Evolutionary conservation across 2,113 vertebrate genomes (phyloP).

Genomic region (Dasyornis broadbenti): DNA sequence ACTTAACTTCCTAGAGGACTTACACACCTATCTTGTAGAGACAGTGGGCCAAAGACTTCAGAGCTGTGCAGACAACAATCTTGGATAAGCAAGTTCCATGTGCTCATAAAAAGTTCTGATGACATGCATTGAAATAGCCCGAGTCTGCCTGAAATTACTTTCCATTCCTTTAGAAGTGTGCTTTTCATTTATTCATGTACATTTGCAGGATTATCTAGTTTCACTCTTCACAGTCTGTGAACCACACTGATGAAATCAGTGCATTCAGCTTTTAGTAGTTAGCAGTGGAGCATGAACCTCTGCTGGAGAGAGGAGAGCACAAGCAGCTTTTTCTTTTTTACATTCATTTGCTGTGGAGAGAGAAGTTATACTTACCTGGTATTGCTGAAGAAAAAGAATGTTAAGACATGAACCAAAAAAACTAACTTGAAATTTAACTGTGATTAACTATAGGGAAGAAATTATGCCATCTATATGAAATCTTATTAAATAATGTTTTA

Average conservation of each 20-base stretch:
- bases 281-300: not conserved
- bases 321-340: not conserved
- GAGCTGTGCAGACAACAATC: not conserved
- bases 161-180: not conserved
- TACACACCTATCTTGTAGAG: fast-evolving
- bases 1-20: not conserved
- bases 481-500: conserved; percentile 16
- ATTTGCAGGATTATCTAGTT: not conserved
- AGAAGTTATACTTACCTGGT: not conserved
- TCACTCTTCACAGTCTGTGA: not conserved
- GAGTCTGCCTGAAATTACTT: not conserved
- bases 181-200: not conserved
- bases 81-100: not conserved
- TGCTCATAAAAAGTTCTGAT: not conserved
- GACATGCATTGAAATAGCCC: not conserved
- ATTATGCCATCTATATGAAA: not conserved
- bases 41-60: not conserved
- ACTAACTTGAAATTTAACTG: not conserved
- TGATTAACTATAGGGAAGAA: not conserved
- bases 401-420: not conserved
- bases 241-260: not conserved
- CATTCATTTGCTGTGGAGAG: not conserved
- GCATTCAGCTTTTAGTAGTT: not conserved
- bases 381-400: not conserved
- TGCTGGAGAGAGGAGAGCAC: not conserved